Percentiles rank a stretch among this genome's conserved stretches.
Evolutionary conservation across 2,113 vertebrate genomes (phyloP).

Genomic region (Salvelinus alpinus): DNA sequence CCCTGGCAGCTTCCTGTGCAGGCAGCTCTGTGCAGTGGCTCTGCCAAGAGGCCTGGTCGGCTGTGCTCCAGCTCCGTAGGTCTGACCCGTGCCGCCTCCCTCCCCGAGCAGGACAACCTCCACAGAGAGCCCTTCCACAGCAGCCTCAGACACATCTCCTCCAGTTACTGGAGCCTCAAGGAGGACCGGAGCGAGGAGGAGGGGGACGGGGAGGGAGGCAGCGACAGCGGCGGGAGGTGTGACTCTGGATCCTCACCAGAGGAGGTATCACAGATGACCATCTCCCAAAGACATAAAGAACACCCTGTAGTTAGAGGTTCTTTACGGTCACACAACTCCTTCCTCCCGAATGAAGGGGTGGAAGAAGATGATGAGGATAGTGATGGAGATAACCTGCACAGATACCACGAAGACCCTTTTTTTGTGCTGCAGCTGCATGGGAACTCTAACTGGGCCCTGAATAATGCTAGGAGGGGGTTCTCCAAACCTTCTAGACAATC

Average conservation of each 20-base stretch:
- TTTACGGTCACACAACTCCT: conserved; percentile 80
- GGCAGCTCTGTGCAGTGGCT: conserved; percentile 68
- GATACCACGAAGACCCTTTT: conserved; percentile 75
- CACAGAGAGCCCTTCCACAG: conserved; percentile 78
- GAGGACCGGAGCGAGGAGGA: conserved; percentile 48
- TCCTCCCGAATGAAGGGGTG: conserved; percentile 76
- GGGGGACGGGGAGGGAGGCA: conserved; percentile 53
- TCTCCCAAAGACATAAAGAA: conserved; percentile 61
- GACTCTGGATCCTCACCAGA: conserved; percentile 61
- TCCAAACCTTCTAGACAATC: conserved; percentile 53
- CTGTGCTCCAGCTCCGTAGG: conserved; percentile 75
- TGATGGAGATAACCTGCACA: conserved; percentile 70
- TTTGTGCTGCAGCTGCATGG: conserved; percentile 88
- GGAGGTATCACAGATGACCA: conserved; percentile 23
- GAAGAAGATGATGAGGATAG: conserved; percentile 75
- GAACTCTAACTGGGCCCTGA: conserved; percentile 63
- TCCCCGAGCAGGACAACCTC: conserved; percentile 81
- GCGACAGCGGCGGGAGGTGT: conserved; percentile 59
- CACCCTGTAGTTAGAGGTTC: conserved; percentile 51
- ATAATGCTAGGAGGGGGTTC: conserved; percentile 60
- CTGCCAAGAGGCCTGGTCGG: conserved; percentile 76
- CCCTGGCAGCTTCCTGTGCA: conserved; percentile 82
- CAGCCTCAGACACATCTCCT: conserved; percentile 72
- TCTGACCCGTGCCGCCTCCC: conserved; percentile 74
- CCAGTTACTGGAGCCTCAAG: conserved; percentile 60